Percentiles rank a stretch among this genome's conserved stretches.
phyloP scores from a whole-genome alignment of 2,113 vertebrate species.

The Semicossyphus pulcher region DNA sequence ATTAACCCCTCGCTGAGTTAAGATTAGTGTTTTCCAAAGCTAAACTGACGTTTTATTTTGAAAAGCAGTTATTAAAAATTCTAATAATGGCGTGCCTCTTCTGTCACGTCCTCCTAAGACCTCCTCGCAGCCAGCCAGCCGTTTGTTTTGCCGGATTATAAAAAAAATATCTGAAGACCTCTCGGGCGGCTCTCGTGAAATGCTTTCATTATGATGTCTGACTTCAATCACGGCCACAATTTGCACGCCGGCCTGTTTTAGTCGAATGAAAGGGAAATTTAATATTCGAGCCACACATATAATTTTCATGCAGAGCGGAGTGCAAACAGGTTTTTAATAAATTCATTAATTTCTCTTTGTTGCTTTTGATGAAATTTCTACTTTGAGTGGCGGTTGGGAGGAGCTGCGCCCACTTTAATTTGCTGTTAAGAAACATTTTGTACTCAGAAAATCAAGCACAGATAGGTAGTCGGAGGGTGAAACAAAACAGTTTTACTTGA shows the following conservation, averaged over 20 bases:
- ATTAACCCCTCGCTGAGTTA: neutral
- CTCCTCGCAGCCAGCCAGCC: neutral
- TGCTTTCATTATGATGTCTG: slow-evolving; percentile 33
- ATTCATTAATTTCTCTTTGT: neutral
- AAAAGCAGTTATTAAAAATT: slow-evolving; percentile 15
- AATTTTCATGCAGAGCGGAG: neutral
- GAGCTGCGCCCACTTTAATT: neutral
- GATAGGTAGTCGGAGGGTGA: neutral
- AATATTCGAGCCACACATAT: slow-evolving; percentile 17
- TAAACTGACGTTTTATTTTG: neutral
- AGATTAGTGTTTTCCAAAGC: slow-evolving; percentile 2
- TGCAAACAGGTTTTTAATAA: neutral
- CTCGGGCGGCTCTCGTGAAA: slow-evolving; percentile 38
- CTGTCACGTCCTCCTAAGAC: slow-evolving; percentile 22
- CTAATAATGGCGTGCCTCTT: slow-evolving; percentile 5
- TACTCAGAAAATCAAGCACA: slow-evolving; percentile 2
- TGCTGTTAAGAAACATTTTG: neutral
- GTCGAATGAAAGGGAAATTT: slow-evolving; percentile 16
- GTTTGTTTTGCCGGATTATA: neutral
- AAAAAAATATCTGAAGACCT: slow-evolving; percentile 13
- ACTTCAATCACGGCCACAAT: slow-evolving; percentile 41
- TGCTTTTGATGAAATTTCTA: neutral
- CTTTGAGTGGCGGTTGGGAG: neutral
- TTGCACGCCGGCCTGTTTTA: slow-evolving; percentile 5
- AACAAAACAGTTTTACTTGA: neutral